Base-by-base conservation (phyloP, 1,140 invertebrate genomes). In the Bombus breviceps region DNA sequence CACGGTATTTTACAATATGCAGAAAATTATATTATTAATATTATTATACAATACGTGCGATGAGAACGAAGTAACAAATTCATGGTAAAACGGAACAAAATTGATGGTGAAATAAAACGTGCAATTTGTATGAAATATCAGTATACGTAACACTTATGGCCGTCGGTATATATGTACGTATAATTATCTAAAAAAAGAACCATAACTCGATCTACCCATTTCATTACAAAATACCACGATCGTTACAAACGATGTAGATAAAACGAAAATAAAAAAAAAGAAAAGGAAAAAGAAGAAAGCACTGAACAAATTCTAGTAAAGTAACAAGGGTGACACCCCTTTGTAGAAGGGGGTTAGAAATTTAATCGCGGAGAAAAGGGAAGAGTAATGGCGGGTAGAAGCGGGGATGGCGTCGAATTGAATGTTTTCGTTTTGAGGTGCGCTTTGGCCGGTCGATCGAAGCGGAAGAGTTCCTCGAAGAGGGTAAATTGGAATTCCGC, bases 401-500 rank as follows among this genome's bases (percentile, higher is more conserved):
- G 83, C 79, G 89, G 85, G 86, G 86, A 90, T 84, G 89, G 89
- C 90, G 92, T 93, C 92, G 75, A 92, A 93, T 93, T 89, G 92
- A 83, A 88, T 92, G 91, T 92, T 94, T 94, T 94, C 90, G 90
- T 86, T 94, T 94, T 92, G 88, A 90, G 85, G 78, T 77, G 78
- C 76, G 77, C 57, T 79, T 39, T 41, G 80, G 22, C 53, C 83
- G 83, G 88, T 90, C 87, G 86, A 87, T 71, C 68, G 88, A 75
- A 77, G 86, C 64, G 69, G 82, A 86, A 90, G 89, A 84, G 92
- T 87, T 43, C 41, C 32, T 62, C 77, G 91, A 87, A 76, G 43
- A 93, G 91, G 91, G 88, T 94, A 94, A 94, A 95, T 95, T 95
- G 93, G 93, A 95, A 94, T 94, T 95, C 93, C 92, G 90, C 93